Base-by-base conservation (phyloP, 2,797 vertebrate species). In the Spheniscus humboldti region DNA sequence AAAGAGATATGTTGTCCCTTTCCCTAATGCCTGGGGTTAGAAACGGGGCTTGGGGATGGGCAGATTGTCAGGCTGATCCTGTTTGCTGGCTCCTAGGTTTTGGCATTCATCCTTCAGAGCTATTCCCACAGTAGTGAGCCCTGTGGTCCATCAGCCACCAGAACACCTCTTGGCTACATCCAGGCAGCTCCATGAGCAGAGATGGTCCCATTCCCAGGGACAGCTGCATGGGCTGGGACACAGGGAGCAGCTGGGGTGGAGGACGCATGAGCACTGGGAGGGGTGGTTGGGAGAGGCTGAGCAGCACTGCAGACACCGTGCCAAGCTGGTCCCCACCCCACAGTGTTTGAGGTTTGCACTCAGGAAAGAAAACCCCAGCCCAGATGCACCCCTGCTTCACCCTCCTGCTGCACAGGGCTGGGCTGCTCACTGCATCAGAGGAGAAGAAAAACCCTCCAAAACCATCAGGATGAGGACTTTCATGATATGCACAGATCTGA, bases 401-500 rank as follows among this genome's bases (percentile, higher is more conserved):
- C 11, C 30, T 57, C 28, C 83, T 50, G 53, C 52, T 10, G 22
- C 77, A 8, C 56, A 28, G 64, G 30, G 53, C 72, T 25, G 66
- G 63, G 67, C 41, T 47, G 20, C 30, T 69, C 13, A 1, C 28
- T 17, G 45, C n/a, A 16, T 3, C 43, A 25, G 10, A 3, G 0
- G 62, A 83, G 43, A 45, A 59, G 62, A 52, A 52, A 84, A 74
- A 23, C 39, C 43, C 67, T 53, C 39, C 85, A 11, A 45, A 68
- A 31, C 22, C 39, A 4, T 30, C 0, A 0, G 35, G 59, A 39
- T 13, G 62, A 74, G 48, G 45, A 28, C 37, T 41, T n/a, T 3
- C 5, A 10, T 11, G 59, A 43, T 0, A 1, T 7, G 47, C 20
- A 4, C 19, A 6, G 64, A 41, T 16, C 50, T n/a, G 63, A 35